A percentile compares a stretch with the other conserved stretches of the same genome.
These are phyloP conservation scores for Emmelina monodactyla DNA, from an alignment of 2,888 invertebrate species.

Conservation along the genomic window DNA sequence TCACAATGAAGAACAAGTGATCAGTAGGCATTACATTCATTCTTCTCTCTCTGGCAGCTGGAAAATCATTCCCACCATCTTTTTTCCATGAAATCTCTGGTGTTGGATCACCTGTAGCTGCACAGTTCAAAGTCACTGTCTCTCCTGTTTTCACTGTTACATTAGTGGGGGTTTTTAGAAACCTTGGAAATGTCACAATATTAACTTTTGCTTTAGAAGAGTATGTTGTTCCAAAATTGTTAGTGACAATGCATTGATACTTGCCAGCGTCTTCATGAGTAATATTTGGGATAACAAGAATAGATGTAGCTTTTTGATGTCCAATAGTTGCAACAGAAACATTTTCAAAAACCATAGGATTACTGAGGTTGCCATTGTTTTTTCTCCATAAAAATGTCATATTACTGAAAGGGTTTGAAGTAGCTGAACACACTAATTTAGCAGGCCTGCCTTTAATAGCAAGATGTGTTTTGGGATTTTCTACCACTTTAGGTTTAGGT, in stretches of 20 bases:
- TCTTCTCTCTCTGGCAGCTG: conserved; percentile 90
- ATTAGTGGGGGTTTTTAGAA: conserved; percentile 84
- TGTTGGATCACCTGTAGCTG: conserved; percentile 86
- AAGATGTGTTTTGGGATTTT: conserved; percentile 82
- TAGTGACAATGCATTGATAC: conserved; percentile 93
- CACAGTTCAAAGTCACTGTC: conserved; percentile 89
- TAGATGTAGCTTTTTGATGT: conserved; percentile 73
- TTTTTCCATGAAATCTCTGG: conserved; percentile 93
- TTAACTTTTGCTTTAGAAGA: conserved; percentile 86
- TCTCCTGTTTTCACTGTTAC: conserved; percentile 85
- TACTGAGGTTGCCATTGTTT: conserved; percentile 71
- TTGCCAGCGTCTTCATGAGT: conserved; percentile 83
- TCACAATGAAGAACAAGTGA: conserved; percentile 91
- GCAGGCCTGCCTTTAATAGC: conserved; percentile 90
- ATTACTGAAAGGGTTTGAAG: conserved; percentile 77
- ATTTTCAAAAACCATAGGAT: conserved; percentile 51
- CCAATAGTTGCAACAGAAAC: conserved; percentile 57
- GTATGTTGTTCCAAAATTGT: conserved; percentile 88
- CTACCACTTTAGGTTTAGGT: conserved; percentile 84
- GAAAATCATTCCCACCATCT: conserved; percentile 93
- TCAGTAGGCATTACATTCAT: conserved; percentile 93
- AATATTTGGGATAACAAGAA: conserved; percentile 77
- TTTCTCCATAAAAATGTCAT: conserved; percentile 89
- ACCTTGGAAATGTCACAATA: conserved; percentile 87
- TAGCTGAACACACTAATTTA: conserved; percentile 82